Evolutionary conservation across 2,113 vertebrate species (phyloP).

Genomic region (Hypomesus transpacificus): DNA sequence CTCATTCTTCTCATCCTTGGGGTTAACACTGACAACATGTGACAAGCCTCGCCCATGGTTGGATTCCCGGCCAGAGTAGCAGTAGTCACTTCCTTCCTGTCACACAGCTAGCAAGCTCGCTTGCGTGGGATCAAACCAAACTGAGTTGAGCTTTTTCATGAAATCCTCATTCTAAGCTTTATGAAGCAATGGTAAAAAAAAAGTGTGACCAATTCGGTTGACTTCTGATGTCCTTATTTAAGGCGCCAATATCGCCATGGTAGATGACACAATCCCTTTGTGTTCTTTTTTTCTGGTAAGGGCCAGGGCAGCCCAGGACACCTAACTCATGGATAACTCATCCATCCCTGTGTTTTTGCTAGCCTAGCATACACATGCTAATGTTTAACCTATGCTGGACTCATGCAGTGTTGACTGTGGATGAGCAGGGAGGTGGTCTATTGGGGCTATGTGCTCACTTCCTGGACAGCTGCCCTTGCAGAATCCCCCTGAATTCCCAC

Average conservation of each 20-base stretch:
- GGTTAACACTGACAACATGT: constrained; percentile 57
- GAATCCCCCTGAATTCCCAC: neutral
- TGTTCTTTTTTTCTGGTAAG: neutral
- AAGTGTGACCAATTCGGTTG: neutral
- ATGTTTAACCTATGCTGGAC: constrained; percentile 15
- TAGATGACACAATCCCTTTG: too few species aligned
- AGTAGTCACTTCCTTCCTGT: constrained; percentile 65
- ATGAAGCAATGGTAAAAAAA: neutral
- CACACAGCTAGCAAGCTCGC: constrained; percentile 52
- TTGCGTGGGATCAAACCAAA: constrained; percentile 29
- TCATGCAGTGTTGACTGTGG: constrained; percentile 18
- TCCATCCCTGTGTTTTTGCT: constrained; percentile 4
- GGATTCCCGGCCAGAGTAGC: constrained; percentile 57
- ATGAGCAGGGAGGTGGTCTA: constrained; percentile 27
- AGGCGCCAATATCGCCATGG: too few species aligned
- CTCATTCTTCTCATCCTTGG: constrained; percentile 67
- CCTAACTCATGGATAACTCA: constrained; percentile 1
- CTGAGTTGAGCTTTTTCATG: neutral
- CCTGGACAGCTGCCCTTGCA: constrained; percentile 38
- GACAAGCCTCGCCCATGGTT: constrained; percentile 53
- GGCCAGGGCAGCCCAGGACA: constrained; percentile 9
- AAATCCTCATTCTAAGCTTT: neutral
- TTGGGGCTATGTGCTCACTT: constrained; percentile 43
- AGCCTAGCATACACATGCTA: constrained; percentile 19
- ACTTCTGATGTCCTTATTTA: neutral